Evolutionary conservation across 2,888 invertebrate genomes (phyloP), one percentile per base, ranked within the genome.

Genomic region (Polydrusus tereticollis): DNA sequence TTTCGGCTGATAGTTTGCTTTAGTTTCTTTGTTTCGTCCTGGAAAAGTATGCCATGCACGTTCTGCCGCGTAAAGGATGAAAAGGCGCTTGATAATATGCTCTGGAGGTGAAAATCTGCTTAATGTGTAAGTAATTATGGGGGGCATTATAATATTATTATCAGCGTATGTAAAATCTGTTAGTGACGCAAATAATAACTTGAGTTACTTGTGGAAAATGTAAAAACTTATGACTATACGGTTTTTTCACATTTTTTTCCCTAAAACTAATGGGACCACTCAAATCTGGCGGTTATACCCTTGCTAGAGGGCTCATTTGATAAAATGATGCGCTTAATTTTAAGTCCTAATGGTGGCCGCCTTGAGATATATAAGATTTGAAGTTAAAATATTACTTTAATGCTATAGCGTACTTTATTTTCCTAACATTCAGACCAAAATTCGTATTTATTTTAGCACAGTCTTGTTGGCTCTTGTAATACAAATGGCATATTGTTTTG

Each of bases 221-320:
- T n/a, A n/a, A n/a, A n/a, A n/a, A n/a, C n/a, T n/a, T n/a, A n/a
- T n/a, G n/a, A n/a, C n/a, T n/a, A n/a, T n/a, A n/a, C n/a, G n/a
- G n/a, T n/a, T n/a, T n/a, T n/a, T n/a, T n/a, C n/a, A n/a, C n/a
- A 23, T 29, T 18, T 55, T 55, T 55, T 55, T 29, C 8, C 14
- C 18, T 16, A 59, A 26, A 59, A 26, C 41, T 20, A 26, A 26
- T 41, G 16, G 23, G 26, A 8, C 6, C 59, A 59, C 43, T 59
- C 41, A 59, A 59, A 59, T 59, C 26, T 62, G 62, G 33, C 62
- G 47, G 26, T 62, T 62, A 47, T 33, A 62, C 47, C 47, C 45
- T 16, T 47, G 62, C 62, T 18, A 62, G 47, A 62, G 33, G 29
- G 47, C 47, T 3, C 47, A 33, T 47, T 62, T 62, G 62, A 62